These are phyloP conservation scores for Eulemur mongoz DNA, from an alignment of 2,797 vertebrate genomes.

Conservation along the genomic window DNA sequence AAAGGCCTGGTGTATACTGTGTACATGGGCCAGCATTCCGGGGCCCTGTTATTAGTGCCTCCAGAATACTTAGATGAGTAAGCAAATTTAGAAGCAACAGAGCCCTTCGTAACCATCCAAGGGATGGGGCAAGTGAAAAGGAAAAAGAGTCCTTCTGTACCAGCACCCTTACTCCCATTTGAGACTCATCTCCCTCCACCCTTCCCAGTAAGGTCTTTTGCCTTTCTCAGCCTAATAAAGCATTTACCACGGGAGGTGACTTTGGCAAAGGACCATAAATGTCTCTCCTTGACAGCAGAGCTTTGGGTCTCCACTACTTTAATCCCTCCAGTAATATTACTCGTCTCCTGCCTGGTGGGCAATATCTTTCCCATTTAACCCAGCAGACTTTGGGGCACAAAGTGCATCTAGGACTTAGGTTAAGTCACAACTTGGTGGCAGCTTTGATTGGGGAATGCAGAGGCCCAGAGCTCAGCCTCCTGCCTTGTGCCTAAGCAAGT, in stretches of 20 bases:
- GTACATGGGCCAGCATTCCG: not conserved
- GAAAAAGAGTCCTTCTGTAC: rapidly evolving
- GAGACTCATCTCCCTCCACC: not conserved
- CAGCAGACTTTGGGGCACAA: not conserved
- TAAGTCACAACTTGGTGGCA: not conserved
- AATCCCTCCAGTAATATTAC: not conserved
- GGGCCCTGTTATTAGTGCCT: not conserved
- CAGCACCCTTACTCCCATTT: not conserved
- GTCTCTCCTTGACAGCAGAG: not conserved
- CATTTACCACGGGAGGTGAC: not conserved
- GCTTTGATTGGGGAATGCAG: not conserved
- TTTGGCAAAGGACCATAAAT: not conserved
- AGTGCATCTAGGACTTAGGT: not conserved
- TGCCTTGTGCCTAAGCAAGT: no score
- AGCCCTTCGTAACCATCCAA: not conserved
- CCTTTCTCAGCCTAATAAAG: not conserved
- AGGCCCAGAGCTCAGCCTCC: not conserved
- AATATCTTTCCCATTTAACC: not conserved
- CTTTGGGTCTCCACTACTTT: not conserved
- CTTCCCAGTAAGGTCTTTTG: not conserved
- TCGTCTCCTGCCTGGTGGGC: not conserved
- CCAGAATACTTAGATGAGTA: not conserved
- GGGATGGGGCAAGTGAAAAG: not conserved
- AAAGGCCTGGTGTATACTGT: not conserved
- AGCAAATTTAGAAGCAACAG: not conserved